Evolutionary conservation across 2,797 vertebrate genomes (phyloP).

Genomic region (Peromyscus melanophrys): DNA sequence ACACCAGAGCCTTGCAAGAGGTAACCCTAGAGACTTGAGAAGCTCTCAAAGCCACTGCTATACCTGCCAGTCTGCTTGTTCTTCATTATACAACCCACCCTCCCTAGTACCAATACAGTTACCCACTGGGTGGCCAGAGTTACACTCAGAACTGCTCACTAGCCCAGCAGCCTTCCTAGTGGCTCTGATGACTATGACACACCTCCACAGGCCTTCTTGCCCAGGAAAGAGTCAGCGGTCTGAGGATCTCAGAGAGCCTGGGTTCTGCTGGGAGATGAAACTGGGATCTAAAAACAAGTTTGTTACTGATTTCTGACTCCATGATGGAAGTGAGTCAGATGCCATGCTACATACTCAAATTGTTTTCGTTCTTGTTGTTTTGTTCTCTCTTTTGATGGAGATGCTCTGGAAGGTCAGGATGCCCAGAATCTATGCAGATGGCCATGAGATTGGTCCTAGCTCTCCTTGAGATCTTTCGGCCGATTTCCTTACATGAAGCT

Average conservation of each 20-base stretch:
- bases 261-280: not conserved
- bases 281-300: not conserved
- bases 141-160: not conserved
- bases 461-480: not conserved
- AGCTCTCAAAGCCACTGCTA: not conserved
- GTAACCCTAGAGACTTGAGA: not conserved
- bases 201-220: not conserved
- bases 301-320: not conserved
- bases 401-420: not conserved
- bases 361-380: not conserved
- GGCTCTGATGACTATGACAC: not conserved
- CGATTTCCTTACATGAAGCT: not conserved
- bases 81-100: not conserved
- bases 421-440: not conserved
- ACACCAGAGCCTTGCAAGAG: not conserved
- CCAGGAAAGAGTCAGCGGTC: fast-evolving
- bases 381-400: not conserved
- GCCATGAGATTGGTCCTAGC: not conserved
- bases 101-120: too few relatives aligned
- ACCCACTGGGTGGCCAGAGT: not conserved
- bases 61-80: too few relatives aligned
- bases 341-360: not conserved
- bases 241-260: not conserved
- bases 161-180: not conserved
- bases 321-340: not conserved